Conservation (phyloP, 2,888 invertebrate species). For the Ariolimax columbianus region DNA sequence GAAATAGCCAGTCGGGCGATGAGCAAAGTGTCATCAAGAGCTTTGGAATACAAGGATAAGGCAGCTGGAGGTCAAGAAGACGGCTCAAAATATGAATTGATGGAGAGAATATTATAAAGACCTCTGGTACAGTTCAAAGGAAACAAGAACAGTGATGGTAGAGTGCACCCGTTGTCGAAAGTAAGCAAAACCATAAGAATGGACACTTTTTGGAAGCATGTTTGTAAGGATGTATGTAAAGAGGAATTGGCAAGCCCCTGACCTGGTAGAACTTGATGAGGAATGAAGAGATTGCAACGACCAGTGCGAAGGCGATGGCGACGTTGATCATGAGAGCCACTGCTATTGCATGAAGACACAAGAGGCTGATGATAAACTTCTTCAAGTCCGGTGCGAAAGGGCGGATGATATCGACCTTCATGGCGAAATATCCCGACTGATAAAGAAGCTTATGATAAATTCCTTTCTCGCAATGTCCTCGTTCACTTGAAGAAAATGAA, state of each 20-base stretch:
- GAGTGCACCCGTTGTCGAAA: no score
- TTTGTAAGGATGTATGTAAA: not conserved
- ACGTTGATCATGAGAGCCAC: constrained; percentile 34
- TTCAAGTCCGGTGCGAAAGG: constrained; percentile 34
- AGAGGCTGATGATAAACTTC: constrained; percentile 31
- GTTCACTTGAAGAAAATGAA: not conserved
- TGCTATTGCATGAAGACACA: constrained; percentile 23
- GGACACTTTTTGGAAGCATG: no score
- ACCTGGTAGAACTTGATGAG: constrained; percentile 38
- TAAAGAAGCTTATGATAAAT: not conserved
- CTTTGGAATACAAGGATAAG: no score
- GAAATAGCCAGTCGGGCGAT: no score
- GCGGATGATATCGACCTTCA: constrained; percentile 33
- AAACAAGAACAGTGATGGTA: no score
- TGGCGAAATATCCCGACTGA: constrained; percentile 11
- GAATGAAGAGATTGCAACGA: constrained; percentile 5
- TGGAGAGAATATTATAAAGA: no score
- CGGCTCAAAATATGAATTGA: no score
- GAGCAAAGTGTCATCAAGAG: no score
- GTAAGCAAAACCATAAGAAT: no score
- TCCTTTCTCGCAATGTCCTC: not conserved
- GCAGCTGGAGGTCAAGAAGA: no score
- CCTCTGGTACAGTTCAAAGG: no score
- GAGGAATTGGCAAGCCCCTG: not conserved
- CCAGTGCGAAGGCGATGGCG: constrained; percentile 19